phyloP scores from a whole-genome alignment of 2,113 vertebrate genomes.

The Engraulis encrasicolus region DNA sequence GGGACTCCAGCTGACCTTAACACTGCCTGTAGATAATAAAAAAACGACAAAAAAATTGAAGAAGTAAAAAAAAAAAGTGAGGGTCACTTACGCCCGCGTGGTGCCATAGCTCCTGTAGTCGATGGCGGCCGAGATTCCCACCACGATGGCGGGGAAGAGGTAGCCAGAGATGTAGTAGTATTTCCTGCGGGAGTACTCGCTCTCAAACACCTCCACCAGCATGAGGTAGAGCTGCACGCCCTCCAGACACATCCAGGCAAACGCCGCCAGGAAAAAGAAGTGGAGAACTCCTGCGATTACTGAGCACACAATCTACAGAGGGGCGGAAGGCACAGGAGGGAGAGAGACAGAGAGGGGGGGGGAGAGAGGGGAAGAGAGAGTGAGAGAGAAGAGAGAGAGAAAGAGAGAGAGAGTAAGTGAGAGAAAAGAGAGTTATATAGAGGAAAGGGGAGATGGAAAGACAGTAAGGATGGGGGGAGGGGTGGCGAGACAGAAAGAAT shows the following conservation, averaged over 20 bases:
- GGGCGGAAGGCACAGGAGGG: no score
- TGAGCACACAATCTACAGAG: constrained; percentile 89
- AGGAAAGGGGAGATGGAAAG: neutral
- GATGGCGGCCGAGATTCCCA: constrained; percentile 94
- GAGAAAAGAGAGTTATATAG: neutral
- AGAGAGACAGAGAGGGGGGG: neutral
- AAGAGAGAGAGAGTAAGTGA: neutral
- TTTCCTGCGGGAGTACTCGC: constrained; percentile 95
- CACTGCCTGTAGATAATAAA: no score
- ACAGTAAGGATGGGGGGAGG: neutral
- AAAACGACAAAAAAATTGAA: neutral
- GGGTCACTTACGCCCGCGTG: constrained; percentile 89
- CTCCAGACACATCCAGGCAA: constrained; percentile 98
- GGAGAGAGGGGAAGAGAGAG: constrained; percentile 13
- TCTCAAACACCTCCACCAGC: constrained; percentile 98
- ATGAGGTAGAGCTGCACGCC: constrained; percentile 97
- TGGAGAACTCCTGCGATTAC: constrained; percentile 94
- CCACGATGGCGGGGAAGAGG: constrained; percentile 91
- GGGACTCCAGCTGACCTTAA: neutral
- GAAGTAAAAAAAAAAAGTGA: neutral
- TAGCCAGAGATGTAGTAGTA: constrained; percentile 96
- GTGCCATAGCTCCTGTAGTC: constrained; percentile 98
- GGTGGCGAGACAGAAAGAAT: neutral
- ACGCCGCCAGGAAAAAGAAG: constrained; percentile 98
- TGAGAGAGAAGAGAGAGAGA: constrained; percentile 5